Evolutionary conservation across 2,888 invertebrate species (phyloP), one percentile per base, ranked within the genome.

Genomic region (Pseudococcus viburni): DNA sequence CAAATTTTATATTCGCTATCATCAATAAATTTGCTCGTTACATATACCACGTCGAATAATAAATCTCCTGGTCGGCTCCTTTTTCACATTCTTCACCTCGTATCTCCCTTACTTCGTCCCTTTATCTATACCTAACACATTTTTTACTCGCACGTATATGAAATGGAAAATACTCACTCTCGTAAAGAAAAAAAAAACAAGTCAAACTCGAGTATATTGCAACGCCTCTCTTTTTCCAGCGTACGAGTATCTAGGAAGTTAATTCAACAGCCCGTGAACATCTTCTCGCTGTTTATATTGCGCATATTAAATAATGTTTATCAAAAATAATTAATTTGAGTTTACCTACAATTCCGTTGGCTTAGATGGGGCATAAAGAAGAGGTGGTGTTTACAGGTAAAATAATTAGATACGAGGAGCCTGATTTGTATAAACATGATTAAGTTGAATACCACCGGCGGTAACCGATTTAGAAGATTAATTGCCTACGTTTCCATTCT

Each of bases 231-330:
- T 22, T 64, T 5, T 8, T 19, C 8, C n/a, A 19, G 7, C 64
- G 8, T 64, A 64, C 11, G 26, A 68, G 22, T 26, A 68, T 22
- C 68, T 68, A 68, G 68, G 68, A 68, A 68, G 68, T 68, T 68
- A 26, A 68, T 19, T 68, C 68, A 68, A 68, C 68, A 68, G 68
- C 68, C 8, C 68, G 68, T 68, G 68, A 68, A 68, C 68, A 68
- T 26, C 26, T 68, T 26, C 26, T 33, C 26, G 26, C 42, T 12
- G 68, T 26, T 26, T 26, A 68, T 68, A 68, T 26, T 11, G 64
- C 68, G 68, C 22, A 68, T 68, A 68, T 68, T 68, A 68, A 68
- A 68, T 68, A 68, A 68, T 68, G 68, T 26, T 68, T 68, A 68
- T 68, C 68, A 68, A 68, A 33, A 68, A 26, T 68, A 68, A 64